phyloP scores from a whole-genome alignment of 2,113 vertebrate genomes.

The Thryonomys swinderianus region DNA sequence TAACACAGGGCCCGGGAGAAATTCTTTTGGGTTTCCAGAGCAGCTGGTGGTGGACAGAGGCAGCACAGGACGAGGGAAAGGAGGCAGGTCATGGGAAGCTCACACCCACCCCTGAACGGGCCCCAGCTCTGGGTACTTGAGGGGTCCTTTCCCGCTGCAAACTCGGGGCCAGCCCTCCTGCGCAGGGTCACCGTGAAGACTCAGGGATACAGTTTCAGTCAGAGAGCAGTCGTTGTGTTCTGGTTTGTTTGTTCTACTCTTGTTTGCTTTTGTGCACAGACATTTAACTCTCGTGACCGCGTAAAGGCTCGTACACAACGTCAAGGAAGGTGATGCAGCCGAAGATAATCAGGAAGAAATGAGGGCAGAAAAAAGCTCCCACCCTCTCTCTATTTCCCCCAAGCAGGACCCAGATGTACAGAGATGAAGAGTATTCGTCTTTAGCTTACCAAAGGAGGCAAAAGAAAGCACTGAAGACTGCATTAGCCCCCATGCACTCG shows the following conservation, averaged over 20 bases:
- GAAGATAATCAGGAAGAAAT: neutral
- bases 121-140: neutral
- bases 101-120: neutral
- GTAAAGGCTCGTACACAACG: neutral
- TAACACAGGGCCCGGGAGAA: neutral
- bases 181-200: neutral
- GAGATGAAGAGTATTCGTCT: neutral
- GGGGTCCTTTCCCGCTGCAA: neutral
- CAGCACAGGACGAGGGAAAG: fast-evolving
- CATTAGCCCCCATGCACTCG: no score
- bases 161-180: neutral
- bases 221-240: neutral
- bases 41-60: neutral
- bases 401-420: neutral
- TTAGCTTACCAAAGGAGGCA: neutral
- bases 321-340: neutral
- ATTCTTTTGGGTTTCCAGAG: neutral
- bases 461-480: neutral
- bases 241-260: neutral
- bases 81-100: neutral
- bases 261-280: neutral
- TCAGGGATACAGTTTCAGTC: neutral
- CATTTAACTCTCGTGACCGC: neutral
- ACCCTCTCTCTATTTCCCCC: no score
- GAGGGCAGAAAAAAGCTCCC: neutral